Conservation (phyloP, 1,140 invertebrate genomes). For the Stegodyphus dumicola region DNA sequence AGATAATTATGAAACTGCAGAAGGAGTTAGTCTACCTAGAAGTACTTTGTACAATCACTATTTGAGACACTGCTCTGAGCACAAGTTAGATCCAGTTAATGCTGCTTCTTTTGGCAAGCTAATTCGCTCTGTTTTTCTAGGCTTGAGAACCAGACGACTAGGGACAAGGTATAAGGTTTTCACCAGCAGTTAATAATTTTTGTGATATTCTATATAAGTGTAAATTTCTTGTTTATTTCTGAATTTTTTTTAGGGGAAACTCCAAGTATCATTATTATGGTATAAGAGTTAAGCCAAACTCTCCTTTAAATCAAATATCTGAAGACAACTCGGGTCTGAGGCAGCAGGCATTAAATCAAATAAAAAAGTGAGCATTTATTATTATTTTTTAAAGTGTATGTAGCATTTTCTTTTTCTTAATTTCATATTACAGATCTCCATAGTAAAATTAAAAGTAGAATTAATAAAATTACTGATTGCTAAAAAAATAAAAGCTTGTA, state of each 20-base stretch:
- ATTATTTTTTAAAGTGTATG: background rate
- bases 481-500: too few species aligned
- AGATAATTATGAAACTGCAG: slow-evolving; percentile 98
- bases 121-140: slow-evolving; percentile 97
- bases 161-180: slow-evolving; percentile 77
- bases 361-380: slow-evolving; percentile 45
- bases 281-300: slow-evolving; percentile 94
- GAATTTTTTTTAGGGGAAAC: slow-evolving; percentile 78
- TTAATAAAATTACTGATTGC: too few species aligned
- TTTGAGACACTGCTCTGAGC: slow-evolving; percentile 91
- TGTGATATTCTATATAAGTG: background rate
- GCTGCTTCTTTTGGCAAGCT: slow-evolving; percentile 99
- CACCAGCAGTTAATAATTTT: background rate
- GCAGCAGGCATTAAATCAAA: slow-evolving; percentile 53
- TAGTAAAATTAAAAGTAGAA: too few species aligned
- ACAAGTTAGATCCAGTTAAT: slow-evolving; percentile 97
- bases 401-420: background rate
- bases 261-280: slow-evolving; percentile 99
- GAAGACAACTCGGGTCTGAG: slow-evolving; percentile 69
- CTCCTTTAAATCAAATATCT: slow-evolving; percentile 77
- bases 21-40: slow-evolving; percentile 95
- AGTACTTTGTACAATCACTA: slow-evolving; percentile 98
- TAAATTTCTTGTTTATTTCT: background rate
- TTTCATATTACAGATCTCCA: too few species aligned
- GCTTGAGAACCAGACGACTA: slow-evolving; percentile 89